Evolutionary conservation across 2,888 invertebrate genomes (phyloP), one percentile per base, ranked within the genome.

Genomic region (Heliconius ismenius): DNA sequence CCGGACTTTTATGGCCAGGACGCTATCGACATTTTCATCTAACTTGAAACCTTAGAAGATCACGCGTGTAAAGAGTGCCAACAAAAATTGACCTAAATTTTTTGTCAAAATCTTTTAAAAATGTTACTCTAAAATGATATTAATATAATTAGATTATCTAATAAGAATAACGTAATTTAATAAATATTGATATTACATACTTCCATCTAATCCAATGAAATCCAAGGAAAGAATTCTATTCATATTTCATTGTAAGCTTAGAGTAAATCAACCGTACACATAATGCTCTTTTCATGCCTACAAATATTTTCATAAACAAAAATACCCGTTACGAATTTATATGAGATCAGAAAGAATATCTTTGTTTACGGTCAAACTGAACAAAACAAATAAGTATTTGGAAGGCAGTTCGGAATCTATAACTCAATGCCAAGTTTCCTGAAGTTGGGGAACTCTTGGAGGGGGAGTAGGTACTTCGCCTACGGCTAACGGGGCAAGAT

Each of bases 401-500:
- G 89, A 88, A 90, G 90, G 90, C 91, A 88, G 91, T 91, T 88
- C 88, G 91, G 89, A 92, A 92, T 93, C 92, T 92, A 93, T 93
- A 93, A 94, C 93, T 93, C 92, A 92, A 92, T 93, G 92, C 90
- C 89, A 92, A 93, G 91, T 93, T 93, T 88, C 81, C 81, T 85
- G 80, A 90, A 93, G 90, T 92, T 93, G 78, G 86, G 82, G 81
- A 91, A 92, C 90, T 92, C 87, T 88, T 86, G 85, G 86, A 85
- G 86, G 90, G 90, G 32, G 32, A 32, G 32, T 32, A 7, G 32
- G 89, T 91, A 91, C 88, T 87, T 88, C 84, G 88, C 88, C 85
- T 83, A 82, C 84, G 88, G 88, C 88, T 86, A 89, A 87, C 88
- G 86, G 86, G 86, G 86, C 86, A 86, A 88, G 88, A 84, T 84